Evolutionary conservation across 2,888 invertebrate genomes (phyloP), one percentile per base, ranked within the genome.

Genomic region (Ferdinandea cuprea): DNA sequence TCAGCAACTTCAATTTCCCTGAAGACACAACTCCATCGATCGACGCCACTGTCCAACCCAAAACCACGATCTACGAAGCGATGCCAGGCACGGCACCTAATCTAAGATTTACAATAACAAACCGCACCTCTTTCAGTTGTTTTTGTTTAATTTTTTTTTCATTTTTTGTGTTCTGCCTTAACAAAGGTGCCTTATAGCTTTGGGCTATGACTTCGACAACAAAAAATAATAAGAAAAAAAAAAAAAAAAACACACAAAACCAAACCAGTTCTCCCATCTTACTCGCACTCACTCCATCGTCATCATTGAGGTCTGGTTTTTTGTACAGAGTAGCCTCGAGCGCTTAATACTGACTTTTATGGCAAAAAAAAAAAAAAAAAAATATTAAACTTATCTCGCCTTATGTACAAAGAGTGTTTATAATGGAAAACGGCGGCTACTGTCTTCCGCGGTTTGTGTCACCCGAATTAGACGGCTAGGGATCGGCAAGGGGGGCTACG

Each of bases 361-460:
- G 59, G 40, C 21, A 61, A 54, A 65, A 42, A 54, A 77, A 74
- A 66, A 46, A 72, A 30, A 13, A 44, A 32, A 21, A 15, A 3
- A 25, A 42, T 13, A 17, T 54, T 44, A 46, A 76, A 72, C 59
- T 50, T 77, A 77, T 77, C 77, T 81, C 32, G 40, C 58, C 37
- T 65, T 72, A 77, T 81, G 48, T 71, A 71, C 65, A 73, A 46
- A 56, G 77, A 71, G 81, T 72, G 66, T 77, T 25, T 77, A 72
- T 72, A 83, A 83, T 61, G 61, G 72, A 83, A 77, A 76, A 83
- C 54, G 77, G 52, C 48, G 66, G 81, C 81, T 83, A 83, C 81
- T 63, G 81, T 77, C 77, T 83, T 83, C 77, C 81, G 77, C 77
- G 66, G 77, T 61, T 66, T 83, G 81, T 83, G 81, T 83, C 77